Conservation (phyloP, 2,797 vertebrate species). For the Psittacula echo region DNA sequence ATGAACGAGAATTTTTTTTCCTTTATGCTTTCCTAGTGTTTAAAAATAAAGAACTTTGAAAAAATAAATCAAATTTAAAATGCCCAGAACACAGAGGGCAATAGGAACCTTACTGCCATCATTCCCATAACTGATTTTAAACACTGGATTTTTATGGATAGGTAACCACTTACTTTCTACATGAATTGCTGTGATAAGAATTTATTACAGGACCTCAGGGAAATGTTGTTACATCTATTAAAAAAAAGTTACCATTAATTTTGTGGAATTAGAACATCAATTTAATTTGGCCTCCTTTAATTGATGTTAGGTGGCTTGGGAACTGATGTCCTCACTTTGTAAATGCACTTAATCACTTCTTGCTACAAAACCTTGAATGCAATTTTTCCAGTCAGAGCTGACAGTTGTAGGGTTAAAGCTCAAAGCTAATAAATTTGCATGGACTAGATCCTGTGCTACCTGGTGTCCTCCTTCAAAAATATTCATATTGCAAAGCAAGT, state of each 20-base stretch:
- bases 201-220: constrained; percentile 75
- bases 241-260: constrained; percentile 77
- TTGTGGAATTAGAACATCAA: constrained; percentile 76
- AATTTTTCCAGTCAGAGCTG: constrained; percentile 58
- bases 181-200: constrained; percentile 65
- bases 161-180: constrained; percentile 60
- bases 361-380: constrained; percentile 40
- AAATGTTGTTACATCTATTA: constrained; percentile 75
- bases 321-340: constrained; percentile 73
- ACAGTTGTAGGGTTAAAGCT: constrained; percentile 69
- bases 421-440: constrained; percentile 56
- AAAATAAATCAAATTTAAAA: neutral
- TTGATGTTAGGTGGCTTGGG: constrained; percentile 76
- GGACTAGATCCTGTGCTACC: neutral
- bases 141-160: constrained; percentile 57
- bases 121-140: constrained; percentile 12
- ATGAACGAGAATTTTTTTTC: neutral
- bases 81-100: neutral
- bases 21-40: neutral
- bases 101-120: neutral
- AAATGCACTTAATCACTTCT: constrained; percentile 74
- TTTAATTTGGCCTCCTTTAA: constrained; percentile 76
- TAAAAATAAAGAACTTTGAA: neutral
- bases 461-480: neutral
- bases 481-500: neutral